Conservation (phyloP, 2,797 vertebrate genomes). For the Poeciliopsis presidionis region DNA sequence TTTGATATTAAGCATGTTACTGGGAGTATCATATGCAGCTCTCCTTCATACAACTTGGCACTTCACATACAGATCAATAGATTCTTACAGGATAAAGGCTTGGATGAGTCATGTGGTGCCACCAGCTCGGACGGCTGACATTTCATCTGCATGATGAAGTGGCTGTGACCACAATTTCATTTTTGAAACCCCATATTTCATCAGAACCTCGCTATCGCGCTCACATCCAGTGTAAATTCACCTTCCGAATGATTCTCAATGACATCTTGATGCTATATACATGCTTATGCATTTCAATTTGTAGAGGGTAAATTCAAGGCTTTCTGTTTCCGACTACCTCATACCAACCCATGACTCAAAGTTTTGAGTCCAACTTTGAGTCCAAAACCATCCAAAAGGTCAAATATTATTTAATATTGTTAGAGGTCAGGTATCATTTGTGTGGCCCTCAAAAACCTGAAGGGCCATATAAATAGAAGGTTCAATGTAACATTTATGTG, state of each 20-base stretch:
- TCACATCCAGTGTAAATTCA: slow-evolving; percentile 27
- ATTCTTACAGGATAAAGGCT: slow-evolving; percentile 36
- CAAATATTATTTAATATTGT: background rate
- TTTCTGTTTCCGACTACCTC: slow-evolving; percentile 13
- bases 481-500: no score
- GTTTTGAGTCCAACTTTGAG: background rate
- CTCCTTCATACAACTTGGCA: slow-evolving; percentile 8
- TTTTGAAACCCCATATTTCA: slow-evolving; percentile 39
- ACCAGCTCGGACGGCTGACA: slow-evolving; percentile 15
- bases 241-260: slow-evolving; percentile 38
- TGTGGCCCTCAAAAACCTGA: no score
- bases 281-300: slow-evolving; percentile 43
- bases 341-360: no score
- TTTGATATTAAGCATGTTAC: slow-evolving; percentile 28
- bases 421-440: no score
- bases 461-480: no score
- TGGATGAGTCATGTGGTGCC: slow-evolving; percentile 44
- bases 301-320: slow-evolving; percentile 14
- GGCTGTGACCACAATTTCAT: slow-evolving; percentile 21
- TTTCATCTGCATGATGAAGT: slow-evolving; percentile 53
- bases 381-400: background rate
- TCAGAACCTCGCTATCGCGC: slow-evolving; percentile 26
- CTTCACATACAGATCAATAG: slow-evolving; percentile 59
- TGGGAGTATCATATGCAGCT: background rate
- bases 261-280: slow-evolving; percentile 26